Conservation (phyloP, 2,797 vertebrate species). For the Tamandua tetradactyla region DNA sequence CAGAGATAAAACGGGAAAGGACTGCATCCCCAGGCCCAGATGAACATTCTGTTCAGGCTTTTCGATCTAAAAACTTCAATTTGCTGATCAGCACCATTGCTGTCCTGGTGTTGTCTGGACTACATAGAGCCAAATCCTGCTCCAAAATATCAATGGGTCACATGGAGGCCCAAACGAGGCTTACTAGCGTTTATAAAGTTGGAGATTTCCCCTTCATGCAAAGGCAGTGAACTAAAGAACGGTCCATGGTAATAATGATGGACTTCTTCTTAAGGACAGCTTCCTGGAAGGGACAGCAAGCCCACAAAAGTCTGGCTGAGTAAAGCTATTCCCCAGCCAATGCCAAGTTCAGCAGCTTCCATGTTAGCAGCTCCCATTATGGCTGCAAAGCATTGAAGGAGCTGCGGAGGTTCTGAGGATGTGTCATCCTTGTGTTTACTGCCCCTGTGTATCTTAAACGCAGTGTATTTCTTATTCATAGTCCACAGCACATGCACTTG, state of each 20-base stretch:
- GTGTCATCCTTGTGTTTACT: rapidly evolving
- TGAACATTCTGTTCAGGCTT: constrained; percentile 63
- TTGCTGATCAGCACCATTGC: not conserved
- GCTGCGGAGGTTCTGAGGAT: not conserved
- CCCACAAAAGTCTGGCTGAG: constrained; percentile 2
- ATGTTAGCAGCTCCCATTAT: not conserved
- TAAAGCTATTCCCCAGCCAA: not conserved
- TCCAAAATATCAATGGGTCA: constrained; percentile 10
- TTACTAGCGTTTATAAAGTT: not conserved
- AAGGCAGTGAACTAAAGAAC: not conserved
- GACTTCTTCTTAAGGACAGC: not conserved
- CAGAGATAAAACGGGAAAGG: constrained; percentile 58
- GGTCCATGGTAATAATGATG: not conserved
- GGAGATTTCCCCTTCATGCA: not conserved
- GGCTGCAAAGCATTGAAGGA: not conserved
- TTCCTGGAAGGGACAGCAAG: constrained; percentile 36
- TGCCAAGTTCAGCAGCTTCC: constrained; percentile 20
- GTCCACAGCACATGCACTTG: not conserved
- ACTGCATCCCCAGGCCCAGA: constrained; percentile 43
- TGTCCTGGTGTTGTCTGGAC: not conserved
- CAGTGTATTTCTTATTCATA: constrained; percentile 59
- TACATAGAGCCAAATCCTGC: constrained; percentile 1
- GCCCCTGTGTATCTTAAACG: not conserved
- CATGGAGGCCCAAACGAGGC: not conserved
- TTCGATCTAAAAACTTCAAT: constrained; percentile 43